Conservation (phyloP, 2,113 vertebrate species). For the Dryoscopus gambensis region DNA sequence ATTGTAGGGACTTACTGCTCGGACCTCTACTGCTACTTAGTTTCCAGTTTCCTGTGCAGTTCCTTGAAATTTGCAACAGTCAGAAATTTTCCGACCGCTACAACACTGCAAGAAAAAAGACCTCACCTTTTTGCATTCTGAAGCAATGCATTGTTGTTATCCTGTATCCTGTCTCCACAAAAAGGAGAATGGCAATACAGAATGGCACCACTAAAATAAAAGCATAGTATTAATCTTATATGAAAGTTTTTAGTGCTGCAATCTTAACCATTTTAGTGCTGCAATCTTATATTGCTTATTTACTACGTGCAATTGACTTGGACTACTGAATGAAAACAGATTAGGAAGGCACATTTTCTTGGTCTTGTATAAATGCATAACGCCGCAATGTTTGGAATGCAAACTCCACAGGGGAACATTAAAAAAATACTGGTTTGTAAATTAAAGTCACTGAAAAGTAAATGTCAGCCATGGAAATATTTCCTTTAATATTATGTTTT, state of each 20-base stretch:
- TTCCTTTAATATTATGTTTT: neutral
- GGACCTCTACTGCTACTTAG: neutral
- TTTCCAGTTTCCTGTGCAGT: neutral
- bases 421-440: neutral
- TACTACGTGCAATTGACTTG: neutral
- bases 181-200: neutral
- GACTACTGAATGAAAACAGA: neutral
- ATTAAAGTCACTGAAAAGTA: slow-evolving; percentile 1
- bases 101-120: neutral
- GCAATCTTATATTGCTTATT: neutral
- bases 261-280: neutral
- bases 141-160: neutral
- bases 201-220: neutral
- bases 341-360: neutral
- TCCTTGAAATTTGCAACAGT: neutral
- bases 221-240: neutral
- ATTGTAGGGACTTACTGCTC: neutral
- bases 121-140: neutral
- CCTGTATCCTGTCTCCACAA: neutral
- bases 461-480: neutral
- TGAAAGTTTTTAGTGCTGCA: neutral
- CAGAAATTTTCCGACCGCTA: neutral
- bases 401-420: neutral
- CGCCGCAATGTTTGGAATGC: neutral
- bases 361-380: neutral